Evolutionary conservation across 2,797 vertebrate species (phyloP).

Genomic region (Pseudochaenichthys georgianus): DNA sequence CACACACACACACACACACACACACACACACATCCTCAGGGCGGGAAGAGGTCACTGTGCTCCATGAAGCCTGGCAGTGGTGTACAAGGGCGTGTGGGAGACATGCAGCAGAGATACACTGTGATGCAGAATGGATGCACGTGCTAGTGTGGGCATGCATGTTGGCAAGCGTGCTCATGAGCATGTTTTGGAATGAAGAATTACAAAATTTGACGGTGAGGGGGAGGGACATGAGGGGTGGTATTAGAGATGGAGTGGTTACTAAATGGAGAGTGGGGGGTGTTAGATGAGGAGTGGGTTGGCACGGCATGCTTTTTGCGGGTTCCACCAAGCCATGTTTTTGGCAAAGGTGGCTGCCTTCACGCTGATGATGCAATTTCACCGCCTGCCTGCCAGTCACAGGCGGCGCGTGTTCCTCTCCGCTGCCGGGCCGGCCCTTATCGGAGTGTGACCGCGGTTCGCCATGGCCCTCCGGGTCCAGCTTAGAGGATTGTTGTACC

Average conservation of each 20-base stretch:
- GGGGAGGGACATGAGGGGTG: slow-evolving; percentile 34
- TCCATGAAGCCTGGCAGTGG: slow-evolving; percentile 74
- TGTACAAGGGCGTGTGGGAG: slow-evolving; percentile 70
- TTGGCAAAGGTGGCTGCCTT: slow-evolving; percentile 62
- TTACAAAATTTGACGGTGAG: slow-evolving; percentile 59
- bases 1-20: slow-evolving; percentile 34
- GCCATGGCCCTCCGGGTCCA: slow-evolving; percentile 39
- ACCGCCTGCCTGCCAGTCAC: slow-evolving; percentile 42
- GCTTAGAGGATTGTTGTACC: slow-evolving; percentile 61
- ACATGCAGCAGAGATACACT: slow-evolving; percentile 69
- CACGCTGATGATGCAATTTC: slow-evolving; percentile 77
- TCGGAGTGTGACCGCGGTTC: slow-evolving; percentile 58
- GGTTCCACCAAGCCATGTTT: slow-evolving; percentile 67
- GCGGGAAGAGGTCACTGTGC: slow-evolving; percentile 79
- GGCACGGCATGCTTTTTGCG: slow-evolving; percentile 61
- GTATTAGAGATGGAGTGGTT: slow-evolving; percentile 38
- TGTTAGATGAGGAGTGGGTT: slow-evolving; percentile 47
- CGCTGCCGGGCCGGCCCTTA: slow-evolving; percentile 45
- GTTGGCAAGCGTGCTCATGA: slow-evolving; percentile 73
- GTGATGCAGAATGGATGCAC: slow-evolving; percentile 51
- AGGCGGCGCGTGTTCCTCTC: slow-evolving; percentile 42
- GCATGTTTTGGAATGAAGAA: slow-evolving; percentile 76
- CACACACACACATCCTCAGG: slow-evolving; percentile 61
- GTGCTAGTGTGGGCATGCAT: slow-evolving; percentile 70
- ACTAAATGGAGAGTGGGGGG: slow-evolving; percentile 41